Conservation (phyloP, 2,113 vertebrate species). For the Bubalus kerabau region DNA sequence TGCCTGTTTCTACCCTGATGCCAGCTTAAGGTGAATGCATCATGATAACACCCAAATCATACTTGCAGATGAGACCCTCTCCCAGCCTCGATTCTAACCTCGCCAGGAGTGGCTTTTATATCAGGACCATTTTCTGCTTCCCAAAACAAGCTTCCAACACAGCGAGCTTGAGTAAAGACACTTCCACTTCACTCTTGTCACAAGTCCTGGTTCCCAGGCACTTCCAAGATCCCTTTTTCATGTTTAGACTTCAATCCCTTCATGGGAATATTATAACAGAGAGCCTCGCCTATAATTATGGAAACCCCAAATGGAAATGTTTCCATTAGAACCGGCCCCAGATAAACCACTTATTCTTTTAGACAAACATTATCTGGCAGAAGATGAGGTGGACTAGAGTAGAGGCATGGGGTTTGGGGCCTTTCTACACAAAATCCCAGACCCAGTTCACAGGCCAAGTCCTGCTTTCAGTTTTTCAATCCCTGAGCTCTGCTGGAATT, state of each 20-base stretch:
- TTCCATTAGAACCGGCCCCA: constrained; percentile 18
- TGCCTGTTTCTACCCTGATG: not conserved
- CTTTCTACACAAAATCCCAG: not conserved
- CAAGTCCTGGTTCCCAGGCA: not conserved
- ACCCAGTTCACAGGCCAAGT: not conserved
- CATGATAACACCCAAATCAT: not conserved
- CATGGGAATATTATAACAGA: constrained; percentile 17
- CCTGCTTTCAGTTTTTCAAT: not conserved
- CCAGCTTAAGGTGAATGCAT: not conserved
- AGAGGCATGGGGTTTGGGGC: not conserved
- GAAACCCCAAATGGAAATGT: constrained; percentile 16
- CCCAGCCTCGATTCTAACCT: not conserved
- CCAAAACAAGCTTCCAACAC: not conserved
- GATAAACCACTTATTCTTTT: constrained; percentile 16
- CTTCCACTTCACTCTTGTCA: not conserved
- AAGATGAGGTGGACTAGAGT: not conserved
- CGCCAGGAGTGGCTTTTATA: not conserved
- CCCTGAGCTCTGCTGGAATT: not conserved
- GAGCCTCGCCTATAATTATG: constrained; percentile 33
- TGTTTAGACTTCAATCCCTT: not conserved
- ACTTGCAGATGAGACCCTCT: not conserved
- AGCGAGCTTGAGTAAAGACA: not conserved
- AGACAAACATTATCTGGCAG: not conserved
- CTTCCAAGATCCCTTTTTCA: not conserved
- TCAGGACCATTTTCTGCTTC: not conserved